These are phyloP conservation scores for Acrobasis repandana DNA, from an alignment of 2,888 invertebrate species.

Conservation along the genomic window DNA sequence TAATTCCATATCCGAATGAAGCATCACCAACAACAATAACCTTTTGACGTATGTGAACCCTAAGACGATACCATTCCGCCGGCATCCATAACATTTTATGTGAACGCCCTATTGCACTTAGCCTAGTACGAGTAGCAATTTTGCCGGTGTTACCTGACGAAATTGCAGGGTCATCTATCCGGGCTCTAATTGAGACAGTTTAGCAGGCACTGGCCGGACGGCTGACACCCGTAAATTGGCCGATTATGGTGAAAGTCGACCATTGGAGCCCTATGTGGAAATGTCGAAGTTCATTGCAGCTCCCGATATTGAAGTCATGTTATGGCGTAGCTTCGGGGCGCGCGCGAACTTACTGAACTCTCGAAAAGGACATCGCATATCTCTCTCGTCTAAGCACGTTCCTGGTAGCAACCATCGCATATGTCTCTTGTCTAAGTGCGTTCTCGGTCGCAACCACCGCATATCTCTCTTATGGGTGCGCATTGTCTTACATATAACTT, in stretches of 20 bases:
- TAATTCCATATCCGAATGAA: neutral
- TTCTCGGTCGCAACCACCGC: too few species aligned
- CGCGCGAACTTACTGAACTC: slow-evolving; percentile 46
- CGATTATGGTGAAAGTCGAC: slow-evolving; percentile 80
- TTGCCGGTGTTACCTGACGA: slow-evolving; percentile 59
- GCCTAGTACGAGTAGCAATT: slow-evolving; percentile 68
- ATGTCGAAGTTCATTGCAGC: slow-evolving; percentile 75
- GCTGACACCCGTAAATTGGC: slow-evolving; percentile 75
- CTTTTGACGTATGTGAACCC: slow-evolving; percentile 29
- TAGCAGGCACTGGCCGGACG: slow-evolving; percentile 74
- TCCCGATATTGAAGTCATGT: slow-evolving; percentile 71
- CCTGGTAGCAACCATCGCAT: too few species aligned
- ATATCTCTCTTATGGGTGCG: too few species aligned
- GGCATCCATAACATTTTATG: slow-evolving; percentile 44
- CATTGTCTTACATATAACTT: too few species aligned
- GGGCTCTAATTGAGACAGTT: slow-evolving; percentile 81
- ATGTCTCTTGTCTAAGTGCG: too few species aligned
- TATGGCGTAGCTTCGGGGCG: slow-evolving; percentile 68
- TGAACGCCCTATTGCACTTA: slow-evolving; percentile 59
- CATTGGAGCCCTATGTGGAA: slow-evolving; percentile 70
- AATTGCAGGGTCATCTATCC: slow-evolving; percentile 78
- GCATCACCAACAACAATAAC: slow-evolving; percentile 23
- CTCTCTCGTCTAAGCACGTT: too few species aligned
- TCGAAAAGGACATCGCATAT: slow-evolving; percentile 39
- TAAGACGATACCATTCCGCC: slow-evolving; percentile 46